Evolutionary conservation across 1,140 invertebrate genomes (phyloP), one percentile per base, ranked within the genome.

Genomic region (Agrilus planipennis): DNA sequence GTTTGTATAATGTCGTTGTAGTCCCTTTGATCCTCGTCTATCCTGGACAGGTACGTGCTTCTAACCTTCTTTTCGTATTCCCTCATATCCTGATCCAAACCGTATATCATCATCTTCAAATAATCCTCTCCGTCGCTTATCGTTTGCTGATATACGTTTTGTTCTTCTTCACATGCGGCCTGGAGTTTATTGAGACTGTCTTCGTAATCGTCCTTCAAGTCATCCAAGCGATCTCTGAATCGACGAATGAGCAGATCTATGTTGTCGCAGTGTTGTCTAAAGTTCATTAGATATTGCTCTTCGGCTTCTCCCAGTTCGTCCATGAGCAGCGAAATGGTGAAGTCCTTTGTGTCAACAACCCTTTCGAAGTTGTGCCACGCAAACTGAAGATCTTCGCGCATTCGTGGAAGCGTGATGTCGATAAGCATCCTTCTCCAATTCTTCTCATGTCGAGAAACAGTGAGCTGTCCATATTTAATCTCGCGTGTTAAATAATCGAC

Each of bases 361-460:
- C 48, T 39, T 35, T 61, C 52, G 41, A 61, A 61, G 34, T 50
- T 44, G 20, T 53, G 49, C 54, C 50, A 57, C n/a, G 50, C 51
- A 28, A 49, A 57, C 42, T 56, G 48, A 12, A 58, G 34, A 16
- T 59, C 49, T 18, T 48, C 40, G 4, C 45, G 31, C 47, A 61
- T 50, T n/a, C 45, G 32, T 2, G 51, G 53, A 9, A 57, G 23
- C 10, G 49, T 39, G 2, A 57, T 47, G 4, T 51, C 38, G 10
- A 52, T 45, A n/a, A 61, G 32, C 52, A 59, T 52, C 10, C 50
- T 29, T 30, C 44, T 50, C 58, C 58, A 60, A 5, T 50, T 45
- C 36, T 51, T 51, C 42, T 58, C 54, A 18, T 58, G 53, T 30
- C 32, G 43, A 7, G 42, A 25, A 10, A 54, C 18, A 10, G 55